Evolutionary conservation across 2,888 invertebrate genomes (phyloP).

Genomic region (Epistrophe eligans): DNA sequence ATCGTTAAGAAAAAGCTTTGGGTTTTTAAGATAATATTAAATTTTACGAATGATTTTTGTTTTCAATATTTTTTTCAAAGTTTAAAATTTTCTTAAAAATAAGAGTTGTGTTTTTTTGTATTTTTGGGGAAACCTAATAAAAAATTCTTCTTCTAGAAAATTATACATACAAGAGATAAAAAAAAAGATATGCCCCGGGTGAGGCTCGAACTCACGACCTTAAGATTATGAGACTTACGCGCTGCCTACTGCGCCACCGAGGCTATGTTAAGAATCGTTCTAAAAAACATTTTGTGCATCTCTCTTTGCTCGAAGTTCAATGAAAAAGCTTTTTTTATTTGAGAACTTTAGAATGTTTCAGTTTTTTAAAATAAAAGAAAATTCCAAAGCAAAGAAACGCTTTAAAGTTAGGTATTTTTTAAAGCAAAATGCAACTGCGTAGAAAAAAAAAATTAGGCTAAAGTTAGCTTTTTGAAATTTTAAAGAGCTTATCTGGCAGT

Average conservation of each 20-base stretch:
- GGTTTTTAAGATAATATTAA: no score
- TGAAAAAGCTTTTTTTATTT: not conserved
- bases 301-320: not conserved
- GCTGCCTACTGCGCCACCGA: slow-evolving; percentile 82
- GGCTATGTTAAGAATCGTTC: slow-evolving; percentile 63
- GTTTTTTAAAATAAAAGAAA: not conserved
- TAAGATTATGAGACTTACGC: slow-evolving; percentile 82
- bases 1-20: no score
- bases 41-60: no score
- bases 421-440: slow-evolving; percentile 15
- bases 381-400: not conserved
- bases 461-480: not conserved
- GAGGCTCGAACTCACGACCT: slow-evolving; percentile 82
- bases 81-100: no score
- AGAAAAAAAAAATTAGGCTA: not conserved
- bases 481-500: not conserved
- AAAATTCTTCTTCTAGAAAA: no score
- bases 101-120: no score
- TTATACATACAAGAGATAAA: no score
- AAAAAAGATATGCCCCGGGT: slow-evolving; percentile 80
- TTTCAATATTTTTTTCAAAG: no score
- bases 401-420: slow-evolving; percentile 3
- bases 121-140: no score
- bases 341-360: not conserved
- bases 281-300: not conserved